Evolutionary conservation across 2,888 invertebrate genomes (phyloP), one percentile per base, ranked within the genome.

Genomic region (Dorcus hopei): DNA sequence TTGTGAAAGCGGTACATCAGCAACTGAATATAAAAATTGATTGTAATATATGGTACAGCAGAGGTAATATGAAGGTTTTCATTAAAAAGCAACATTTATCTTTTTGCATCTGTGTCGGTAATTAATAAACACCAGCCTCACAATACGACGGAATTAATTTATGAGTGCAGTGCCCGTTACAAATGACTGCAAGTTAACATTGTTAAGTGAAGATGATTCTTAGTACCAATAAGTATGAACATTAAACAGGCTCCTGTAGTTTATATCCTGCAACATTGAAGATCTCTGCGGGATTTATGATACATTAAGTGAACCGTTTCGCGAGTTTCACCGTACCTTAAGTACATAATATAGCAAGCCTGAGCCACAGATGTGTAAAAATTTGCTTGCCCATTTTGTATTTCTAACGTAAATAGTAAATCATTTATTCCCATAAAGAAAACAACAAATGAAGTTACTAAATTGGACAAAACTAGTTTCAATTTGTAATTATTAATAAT

Each of bases 211-310:
- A 49, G 52, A 52, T 51, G 57, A 52, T 57, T 57, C 57, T 48
- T 48, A 49, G 57, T 57, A 57, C 57, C 57, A 53, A 57, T 57
- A 57, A 52, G 53, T 52, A 41, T 38, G 52, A 53, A 52, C 57
- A 48, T 57, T 57, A 57, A 57, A 52, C 57, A 26, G 52, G 57
- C 57, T 57, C 57, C 57, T 47, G 57, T 57, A 57, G 57, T 52
- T 57, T 57, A 53, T 57, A 57, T 52, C 57, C 48, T 49, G 57
- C 57, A 57, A 57, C 57, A 48, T 57, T 57, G 57, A 57, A 51
- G 53, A 57, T 52, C 57, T 52, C 57, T 52, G 57, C 52, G 52
- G 53, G 57, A 57, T 57, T 57, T 57, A 57, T 52, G 57, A 57
- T 52, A 52, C 57, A 57, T 57, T 57, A 57, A 48, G 52, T 45